Conservation (phyloP, 2,113 vertebrate genomes). For the Thunnus maccoyii region DNA sequence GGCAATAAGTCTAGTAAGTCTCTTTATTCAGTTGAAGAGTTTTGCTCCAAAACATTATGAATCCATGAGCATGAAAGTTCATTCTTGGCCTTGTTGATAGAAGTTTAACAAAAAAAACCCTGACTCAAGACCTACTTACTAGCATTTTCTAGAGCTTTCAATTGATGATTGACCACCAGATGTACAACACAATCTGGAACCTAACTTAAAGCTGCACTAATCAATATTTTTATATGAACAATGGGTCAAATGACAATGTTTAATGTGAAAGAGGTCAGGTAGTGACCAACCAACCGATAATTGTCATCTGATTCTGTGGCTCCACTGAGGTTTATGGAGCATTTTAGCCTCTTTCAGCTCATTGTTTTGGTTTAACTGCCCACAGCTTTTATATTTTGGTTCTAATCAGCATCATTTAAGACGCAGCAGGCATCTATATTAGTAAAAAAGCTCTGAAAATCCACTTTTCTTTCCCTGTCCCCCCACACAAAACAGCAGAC, state of each 20-base stretch:
- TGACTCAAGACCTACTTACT: too few relatives aligned
- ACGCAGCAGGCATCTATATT: too few relatives aligned
- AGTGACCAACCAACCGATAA: too few relatives aligned
- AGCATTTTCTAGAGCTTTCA: too few relatives aligned
- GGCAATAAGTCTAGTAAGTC: conserved; percentile 32
- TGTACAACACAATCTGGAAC: too few relatives aligned
- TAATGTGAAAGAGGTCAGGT: neutral
- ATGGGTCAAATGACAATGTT: neutral
- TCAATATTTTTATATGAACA: neutral
- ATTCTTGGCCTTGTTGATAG: neutral
- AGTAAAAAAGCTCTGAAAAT: neutral
- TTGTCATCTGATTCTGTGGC: too few relatives aligned
- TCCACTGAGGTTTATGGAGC: too few relatives aligned
- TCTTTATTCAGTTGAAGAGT: conserved; percentile 56
- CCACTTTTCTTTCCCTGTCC: too few relatives aligned
- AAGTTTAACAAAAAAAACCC: neutral
- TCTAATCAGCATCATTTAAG: too few relatives aligned
- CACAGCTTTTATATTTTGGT: neutral
- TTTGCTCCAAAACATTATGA: conserved; percentile 37
- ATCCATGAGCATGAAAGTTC: neutral
- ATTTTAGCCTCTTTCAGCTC: neutral
- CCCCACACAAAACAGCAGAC: neutral
- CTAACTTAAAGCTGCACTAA: too few relatives aligned
- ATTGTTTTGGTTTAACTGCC: neutral
- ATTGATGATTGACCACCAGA: too few relatives aligned